These are phyloP conservation scores for Brachionus angularis DNA, from an alignment of 1,140 invertebrate genomes.

Conservation along the genomic window DNA sequence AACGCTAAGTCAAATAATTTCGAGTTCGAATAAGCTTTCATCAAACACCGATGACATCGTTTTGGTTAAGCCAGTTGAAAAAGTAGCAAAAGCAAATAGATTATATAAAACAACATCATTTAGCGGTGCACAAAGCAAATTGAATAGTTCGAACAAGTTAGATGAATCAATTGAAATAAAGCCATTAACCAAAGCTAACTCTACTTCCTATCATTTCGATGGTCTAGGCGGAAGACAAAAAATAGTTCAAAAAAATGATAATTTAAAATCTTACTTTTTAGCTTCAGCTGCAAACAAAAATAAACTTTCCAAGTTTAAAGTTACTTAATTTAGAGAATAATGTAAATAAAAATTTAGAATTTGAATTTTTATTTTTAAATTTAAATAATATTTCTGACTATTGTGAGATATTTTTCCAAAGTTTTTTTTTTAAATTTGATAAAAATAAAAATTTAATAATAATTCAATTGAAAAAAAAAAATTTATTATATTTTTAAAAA, in stretches of 20 bases:
- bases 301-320: constrained; percentile 29
- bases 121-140: background rate
- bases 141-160: background rate
- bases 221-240: constrained; percentile 39
- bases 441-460: background rate
- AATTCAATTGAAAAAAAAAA: background rate
- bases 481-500: background rate
- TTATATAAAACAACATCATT: constrained; percentile 10
- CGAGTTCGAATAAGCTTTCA: too few species aligned
- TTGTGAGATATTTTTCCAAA: too few species aligned
- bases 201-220: constrained; percentile 10
- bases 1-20: background rate
- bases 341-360: background rate
- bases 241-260: constrained; percentile 14
- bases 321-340: too few species aligned
- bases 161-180: constrained; percentile 31
- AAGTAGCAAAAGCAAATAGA: constrained; percentile 12
- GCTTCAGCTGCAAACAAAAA: background rate
- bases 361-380: background rate
- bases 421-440: background rate
- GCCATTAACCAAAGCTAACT: background rate
- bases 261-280: constrained; percentile 22
- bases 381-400: too few species aligned
- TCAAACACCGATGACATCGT: constrained; percentile 6
- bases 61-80: constrained; percentile 23